Percentiles rank a stretch among this genome's conserved stretches.
Evolutionary conservation across 2,113 vertebrate species (phyloP).

Genomic region (Protobothrops flavoviridis): DNA sequence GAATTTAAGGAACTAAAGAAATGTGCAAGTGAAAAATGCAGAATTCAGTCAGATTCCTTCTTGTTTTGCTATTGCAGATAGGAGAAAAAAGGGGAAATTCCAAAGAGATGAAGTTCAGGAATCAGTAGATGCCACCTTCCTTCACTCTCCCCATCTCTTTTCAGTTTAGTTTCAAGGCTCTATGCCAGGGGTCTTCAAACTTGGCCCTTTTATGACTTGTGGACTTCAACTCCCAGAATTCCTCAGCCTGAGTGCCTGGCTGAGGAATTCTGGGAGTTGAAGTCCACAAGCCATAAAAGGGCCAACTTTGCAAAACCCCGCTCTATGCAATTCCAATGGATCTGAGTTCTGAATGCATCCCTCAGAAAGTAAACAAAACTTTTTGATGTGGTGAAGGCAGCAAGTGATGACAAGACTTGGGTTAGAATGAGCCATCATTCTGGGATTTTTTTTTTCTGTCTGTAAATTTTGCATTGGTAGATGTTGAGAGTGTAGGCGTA

Average conservation of each 20-base stretch:
- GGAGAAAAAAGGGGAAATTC: not conserved
- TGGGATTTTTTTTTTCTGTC: constrained; percentile 57
- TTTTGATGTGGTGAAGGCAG: not conserved
- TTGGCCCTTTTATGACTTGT: too few relatives aligned
- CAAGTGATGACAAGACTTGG: constrained; percentile 53
- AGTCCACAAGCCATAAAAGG: too few relatives aligned
- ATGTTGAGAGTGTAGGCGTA: constrained; percentile 77
- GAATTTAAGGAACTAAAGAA: not conserved
- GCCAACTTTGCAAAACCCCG: too few relatives aligned
- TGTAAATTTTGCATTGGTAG: constrained; percentile 63
- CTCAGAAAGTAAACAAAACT: not conserved
- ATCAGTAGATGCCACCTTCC: not conserved
- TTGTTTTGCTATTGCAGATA: not conserved
- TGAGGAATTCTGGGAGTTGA: too few relatives aligned
- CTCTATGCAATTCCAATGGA: not conserved
- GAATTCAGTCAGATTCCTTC: not conserved
- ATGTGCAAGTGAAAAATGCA: not conserved
- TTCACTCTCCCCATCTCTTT: not conserved
- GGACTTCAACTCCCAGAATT: too few relatives aligned
- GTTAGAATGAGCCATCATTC: constrained; percentile 63
- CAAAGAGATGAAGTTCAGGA: not conserved
- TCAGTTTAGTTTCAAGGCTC: not conserved
- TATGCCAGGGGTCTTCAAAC: not conserved
- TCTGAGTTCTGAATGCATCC: not conserved
- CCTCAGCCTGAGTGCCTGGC: too few relatives aligned